These are phyloP conservation scores for Dipodomys merriami DNA, from an alignment of 2,113 vertebrate species.

Conservation along the genomic window DNA sequence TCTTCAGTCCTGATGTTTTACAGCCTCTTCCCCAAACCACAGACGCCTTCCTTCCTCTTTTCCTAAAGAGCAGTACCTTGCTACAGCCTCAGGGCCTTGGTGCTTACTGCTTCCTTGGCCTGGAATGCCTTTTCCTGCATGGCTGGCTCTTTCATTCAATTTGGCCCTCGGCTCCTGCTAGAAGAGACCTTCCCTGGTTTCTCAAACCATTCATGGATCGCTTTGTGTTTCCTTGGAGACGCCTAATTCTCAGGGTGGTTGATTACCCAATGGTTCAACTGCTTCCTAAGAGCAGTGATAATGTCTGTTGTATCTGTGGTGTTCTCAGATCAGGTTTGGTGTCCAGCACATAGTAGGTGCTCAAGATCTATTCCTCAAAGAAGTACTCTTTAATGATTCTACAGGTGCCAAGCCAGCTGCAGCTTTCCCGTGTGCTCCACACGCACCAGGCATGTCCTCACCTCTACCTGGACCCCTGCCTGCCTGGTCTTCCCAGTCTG, in stretches of 20 bases:
- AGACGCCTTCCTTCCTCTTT: not conserved
- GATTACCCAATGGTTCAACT: not conserved
- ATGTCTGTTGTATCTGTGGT: rapidly evolving
- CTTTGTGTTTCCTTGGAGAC: not conserved
- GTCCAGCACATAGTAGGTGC: not conserved
- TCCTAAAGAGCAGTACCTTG: not conserved
- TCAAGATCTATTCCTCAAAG: not conserved
- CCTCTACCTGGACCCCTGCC: not conserved
- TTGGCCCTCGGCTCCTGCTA: not conserved
- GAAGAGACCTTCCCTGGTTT: not conserved
- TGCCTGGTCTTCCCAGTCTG: not conserved
- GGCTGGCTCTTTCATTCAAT: not conserved
- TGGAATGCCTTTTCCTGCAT: not conserved
- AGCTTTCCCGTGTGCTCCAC: not conserved
- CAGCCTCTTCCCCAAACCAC: not conserved
- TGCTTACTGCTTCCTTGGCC: not conserved
- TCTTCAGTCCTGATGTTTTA: not conserved
- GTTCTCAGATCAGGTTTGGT: not conserved
- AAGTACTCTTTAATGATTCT: not conserved
- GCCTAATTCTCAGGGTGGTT: not conserved
- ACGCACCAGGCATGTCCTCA: not conserved
- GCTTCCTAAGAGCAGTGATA: not conserved
- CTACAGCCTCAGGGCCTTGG: not conserved
- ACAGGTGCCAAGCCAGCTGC: not conserved
- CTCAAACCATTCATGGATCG: not conserved